Percentiles rank a stretch among this genome's conserved stretches.
Conservation (phyloP, 2,797 vertebrate genomes). For the Poecilia picta region DNA sequence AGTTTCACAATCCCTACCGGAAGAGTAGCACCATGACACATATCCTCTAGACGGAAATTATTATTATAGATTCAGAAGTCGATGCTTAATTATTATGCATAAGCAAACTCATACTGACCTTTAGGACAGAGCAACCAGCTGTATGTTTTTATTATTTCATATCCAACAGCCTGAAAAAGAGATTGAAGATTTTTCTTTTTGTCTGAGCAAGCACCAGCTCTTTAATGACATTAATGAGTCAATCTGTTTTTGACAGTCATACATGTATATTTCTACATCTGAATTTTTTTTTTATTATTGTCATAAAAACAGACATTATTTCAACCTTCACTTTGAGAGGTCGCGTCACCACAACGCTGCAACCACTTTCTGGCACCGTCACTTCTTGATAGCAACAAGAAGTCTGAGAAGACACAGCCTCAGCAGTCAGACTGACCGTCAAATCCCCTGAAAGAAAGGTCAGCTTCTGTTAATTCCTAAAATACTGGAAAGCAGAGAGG, state of each 20-base stretch:
- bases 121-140: constrained; percentile 77
- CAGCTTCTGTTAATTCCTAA: not conserved
- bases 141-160: constrained; percentile 55
- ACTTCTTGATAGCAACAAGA: constrained; percentile 76
- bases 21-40: not conserved
- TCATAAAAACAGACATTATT: not conserved
- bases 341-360: constrained; percentile 72
- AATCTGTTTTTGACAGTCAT: too few species aligned
- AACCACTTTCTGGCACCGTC: constrained; percentile 76
- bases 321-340: constrained; percentile 74
- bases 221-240: not conserved
- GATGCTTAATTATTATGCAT: not conserved
- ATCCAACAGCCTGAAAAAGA: constrained; percentile 71
- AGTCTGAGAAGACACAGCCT: constrained; percentile 68
- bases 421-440: constrained; percentile 80
- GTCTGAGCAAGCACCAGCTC: not conserved
- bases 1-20: not conserved
- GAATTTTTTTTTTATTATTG: not conserved
- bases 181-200: not conserved
- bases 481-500: not conserved
- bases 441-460: constrained; percentile 70
- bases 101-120: constrained; percentile 54
- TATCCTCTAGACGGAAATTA: not conserved
- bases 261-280: not conserved
- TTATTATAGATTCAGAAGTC: not conserved